Base-by-base conservation (phyloP, 2,888 invertebrate genomes). In the Drosophila demipolita region DNA sequence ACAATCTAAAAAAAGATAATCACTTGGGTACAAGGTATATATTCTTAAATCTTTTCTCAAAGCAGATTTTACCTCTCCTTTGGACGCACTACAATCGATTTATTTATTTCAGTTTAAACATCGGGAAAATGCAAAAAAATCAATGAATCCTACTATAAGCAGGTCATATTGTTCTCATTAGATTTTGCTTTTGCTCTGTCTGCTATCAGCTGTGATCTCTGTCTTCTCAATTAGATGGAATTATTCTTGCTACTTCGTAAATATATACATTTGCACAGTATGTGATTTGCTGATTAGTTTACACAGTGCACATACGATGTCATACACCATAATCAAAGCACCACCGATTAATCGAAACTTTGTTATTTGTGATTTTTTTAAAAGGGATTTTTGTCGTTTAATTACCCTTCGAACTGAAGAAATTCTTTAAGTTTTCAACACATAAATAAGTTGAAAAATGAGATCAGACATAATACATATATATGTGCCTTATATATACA, bases 381-480 rank as follows among this genome's bases (percentile, higher is more conserved):
- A 73, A 69, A 67, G 71, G 72, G 64, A 58, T 48, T 54, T 68
- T 54, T 66, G n/a, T 49, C 36, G 40, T 73, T 68, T 82, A 71
- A 82, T 75, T 68, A 65, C 72, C 73, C 67, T 80, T 66, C 49
- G 38, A 60, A 50, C 42, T 49, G 35, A 52, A 65, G 49, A 65
- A 71, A 50, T 64, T 72, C 32, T 74, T 74, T 5, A 66, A 59
- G 53, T 45, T 73, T 78, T 68, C 75, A 83, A 86, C 82, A 83
- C 83, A 86, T 80, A 74, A 82, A 81, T 71, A 78, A 80, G 66
- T 87, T 67, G 48, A 72, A 66, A 77, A 83, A 83, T 90, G 85
- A 85, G 85, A 85, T 85, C 85, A 87, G 80, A 75, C 61, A 72
- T 62, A 62, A 49, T 52, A 48, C 32, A 55, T 42, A 52, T 52